Conservation (phyloP, 2,888 invertebrate genomes). For the Sussaba pulchella region DNA sequence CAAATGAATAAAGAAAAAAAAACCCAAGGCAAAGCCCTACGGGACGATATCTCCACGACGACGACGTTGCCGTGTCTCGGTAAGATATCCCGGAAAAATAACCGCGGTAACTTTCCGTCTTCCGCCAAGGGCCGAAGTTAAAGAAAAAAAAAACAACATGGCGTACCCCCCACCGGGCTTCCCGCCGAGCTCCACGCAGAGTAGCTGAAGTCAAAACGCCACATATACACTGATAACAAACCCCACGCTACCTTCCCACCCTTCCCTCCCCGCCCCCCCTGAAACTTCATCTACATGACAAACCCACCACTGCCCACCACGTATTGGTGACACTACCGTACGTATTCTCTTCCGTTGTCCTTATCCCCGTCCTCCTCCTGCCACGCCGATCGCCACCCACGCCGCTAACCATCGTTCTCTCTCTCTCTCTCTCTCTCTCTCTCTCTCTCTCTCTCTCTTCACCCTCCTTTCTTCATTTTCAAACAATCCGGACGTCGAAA, state of each 20-base stretch:
- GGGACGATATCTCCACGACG: no score
- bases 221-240: neutral
- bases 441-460: neutral
- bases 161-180: constrained; percentile 16
- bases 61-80: no score
- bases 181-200: constrained; percentile 12
- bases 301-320: no score
- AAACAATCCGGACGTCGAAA: no score
- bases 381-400: neutral
- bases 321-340: neutral
- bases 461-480: no score
- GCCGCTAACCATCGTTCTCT: neutral
- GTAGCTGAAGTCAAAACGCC: neutral
- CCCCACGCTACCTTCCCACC: neutral
- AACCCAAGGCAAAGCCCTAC: no score
- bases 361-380: neutral
- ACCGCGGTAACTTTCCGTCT: neutral
- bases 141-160: neutral
- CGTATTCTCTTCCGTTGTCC: neutral
- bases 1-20: no score
- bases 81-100: no score
- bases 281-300: neutral
- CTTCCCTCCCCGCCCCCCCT: neutral
- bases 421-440: neutral
- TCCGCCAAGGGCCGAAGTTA: neutral